phyloP scores from a whole-genome alignment of 2,113 vertebrate species.

The Phainopepla nitens region DNA sequence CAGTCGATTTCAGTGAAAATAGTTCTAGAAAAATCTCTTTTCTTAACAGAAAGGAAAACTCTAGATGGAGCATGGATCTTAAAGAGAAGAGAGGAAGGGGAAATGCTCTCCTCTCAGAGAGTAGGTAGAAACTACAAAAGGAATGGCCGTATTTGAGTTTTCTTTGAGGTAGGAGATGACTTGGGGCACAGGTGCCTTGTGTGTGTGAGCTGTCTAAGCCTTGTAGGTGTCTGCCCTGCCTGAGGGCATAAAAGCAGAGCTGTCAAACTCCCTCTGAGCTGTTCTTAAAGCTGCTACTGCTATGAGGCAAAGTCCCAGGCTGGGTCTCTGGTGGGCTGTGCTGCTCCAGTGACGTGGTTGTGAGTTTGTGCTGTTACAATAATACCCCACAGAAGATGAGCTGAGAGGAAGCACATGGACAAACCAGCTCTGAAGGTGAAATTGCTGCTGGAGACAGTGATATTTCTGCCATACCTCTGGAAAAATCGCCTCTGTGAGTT shows the following conservation, averaged over 20 bases:
- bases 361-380: not conserved
- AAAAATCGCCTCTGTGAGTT: not conserved
- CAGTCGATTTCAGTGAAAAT: not conserved
- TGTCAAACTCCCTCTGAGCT: not conserved
- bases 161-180: not conserved
- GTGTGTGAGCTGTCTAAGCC: not conserved
- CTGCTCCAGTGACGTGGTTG: fast-evolving
- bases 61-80: not conserved
- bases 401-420: not conserved
- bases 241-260: not conserved
- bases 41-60: not conserved
- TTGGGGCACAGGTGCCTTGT: not conserved
- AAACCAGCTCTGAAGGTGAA: not conserved
- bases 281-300: not conserved
- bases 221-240: not conserved
- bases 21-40: not conserved
- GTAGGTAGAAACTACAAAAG: not conserved
- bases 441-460: not conserved
- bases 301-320: not conserved
- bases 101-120: not conserved
- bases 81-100: fast-evolving
- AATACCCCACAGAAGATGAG: not conserved
- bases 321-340: not conserved
- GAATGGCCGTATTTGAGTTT: not conserved
- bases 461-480: not conserved